Evolutionary conservation across 1,140 invertebrate species (phyloP).

Genomic region (Heliothis virescens): DNA sequence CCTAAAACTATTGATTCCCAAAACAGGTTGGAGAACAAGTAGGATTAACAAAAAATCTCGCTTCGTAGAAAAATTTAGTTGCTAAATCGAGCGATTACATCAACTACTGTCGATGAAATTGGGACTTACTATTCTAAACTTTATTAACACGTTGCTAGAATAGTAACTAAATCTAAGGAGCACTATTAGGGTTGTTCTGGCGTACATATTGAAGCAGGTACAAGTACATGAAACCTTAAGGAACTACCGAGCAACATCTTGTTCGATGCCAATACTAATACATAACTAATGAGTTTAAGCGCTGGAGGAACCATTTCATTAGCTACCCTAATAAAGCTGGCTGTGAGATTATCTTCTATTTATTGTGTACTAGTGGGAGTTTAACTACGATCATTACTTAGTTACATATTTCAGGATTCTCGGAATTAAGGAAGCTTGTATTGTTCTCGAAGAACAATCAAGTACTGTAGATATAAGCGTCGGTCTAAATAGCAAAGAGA

Average conservation of each 20-base stretch:
- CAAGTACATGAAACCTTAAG: constrained; percentile 30
- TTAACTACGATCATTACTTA: background rate
- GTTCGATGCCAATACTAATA: constrained; percentile 22
- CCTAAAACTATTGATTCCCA: too few relatives aligned
- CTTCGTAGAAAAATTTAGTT: too few relatives aligned
- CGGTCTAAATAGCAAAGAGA: background rate
- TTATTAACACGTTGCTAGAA: background rate
- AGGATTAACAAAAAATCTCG: too few relatives aligned
- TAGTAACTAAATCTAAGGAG: background rate
- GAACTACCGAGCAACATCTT: constrained; percentile 14
- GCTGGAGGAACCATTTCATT: constrained; percentile 30
- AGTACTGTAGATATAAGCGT: too few relatives aligned
- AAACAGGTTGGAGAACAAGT: too few relatives aligned
- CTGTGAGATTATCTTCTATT: constrained; percentile 21
- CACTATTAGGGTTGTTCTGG: constrained; percentile 15
- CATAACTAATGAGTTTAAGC: constrained; percentile 30
- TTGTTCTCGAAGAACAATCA: too few relatives aligned
- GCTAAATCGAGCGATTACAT: too few relatives aligned
- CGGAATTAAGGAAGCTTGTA: background rate
- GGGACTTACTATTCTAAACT: too few relatives aligned
- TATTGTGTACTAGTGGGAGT: constrained; percentile 1
- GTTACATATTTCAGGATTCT: background rate
- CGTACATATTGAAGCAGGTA: constrained; percentile 28
- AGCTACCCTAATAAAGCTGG: constrained; percentile 33
- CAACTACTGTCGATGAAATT: too few relatives aligned